Evolutionary conservation across 1,140 invertebrate species (phyloP).

Genomic region (Acyrthosiphon pisum): DNA sequence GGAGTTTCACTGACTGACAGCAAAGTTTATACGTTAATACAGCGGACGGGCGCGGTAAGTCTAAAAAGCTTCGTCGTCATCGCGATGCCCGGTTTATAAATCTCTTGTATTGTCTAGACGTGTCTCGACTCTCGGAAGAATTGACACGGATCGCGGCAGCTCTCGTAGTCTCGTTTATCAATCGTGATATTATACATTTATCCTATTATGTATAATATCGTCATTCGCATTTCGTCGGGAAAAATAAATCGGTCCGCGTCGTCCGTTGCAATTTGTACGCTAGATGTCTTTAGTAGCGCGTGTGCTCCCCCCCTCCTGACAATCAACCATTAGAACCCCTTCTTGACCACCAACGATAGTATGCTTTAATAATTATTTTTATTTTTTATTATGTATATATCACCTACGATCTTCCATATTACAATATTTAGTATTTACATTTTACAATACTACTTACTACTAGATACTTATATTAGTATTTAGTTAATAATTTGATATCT

Average conservation of each 20-base stretch:
- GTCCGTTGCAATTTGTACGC: background rate
- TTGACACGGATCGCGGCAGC: background rate
- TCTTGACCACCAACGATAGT: background rate
- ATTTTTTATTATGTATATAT: background rate
- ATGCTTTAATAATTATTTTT: background rate
- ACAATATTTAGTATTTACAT: background rate
- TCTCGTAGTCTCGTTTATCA: background rate
- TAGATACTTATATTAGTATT: background rate
- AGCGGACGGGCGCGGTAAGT: background rate
- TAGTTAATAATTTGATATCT: background rate
- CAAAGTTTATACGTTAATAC: background rate
- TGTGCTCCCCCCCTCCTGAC: background rate
- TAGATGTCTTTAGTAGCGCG: slow-evolving; percentile 12
- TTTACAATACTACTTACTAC: background rate
- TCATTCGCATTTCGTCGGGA: background rate
- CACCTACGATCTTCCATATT: background rate
- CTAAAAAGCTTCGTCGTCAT: background rate
- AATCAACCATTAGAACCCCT: background rate
- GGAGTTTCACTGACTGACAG: background rate
- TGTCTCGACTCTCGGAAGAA: background rate
- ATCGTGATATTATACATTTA: background rate
- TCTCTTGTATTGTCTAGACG: background rate
- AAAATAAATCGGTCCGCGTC: background rate
- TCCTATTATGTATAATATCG: background rate
- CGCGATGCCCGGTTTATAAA: background rate